Evolutionary conservation across 1,140 invertebrate genomes (phyloP).

Genomic region (Mercenaria mercenaria): DNA sequence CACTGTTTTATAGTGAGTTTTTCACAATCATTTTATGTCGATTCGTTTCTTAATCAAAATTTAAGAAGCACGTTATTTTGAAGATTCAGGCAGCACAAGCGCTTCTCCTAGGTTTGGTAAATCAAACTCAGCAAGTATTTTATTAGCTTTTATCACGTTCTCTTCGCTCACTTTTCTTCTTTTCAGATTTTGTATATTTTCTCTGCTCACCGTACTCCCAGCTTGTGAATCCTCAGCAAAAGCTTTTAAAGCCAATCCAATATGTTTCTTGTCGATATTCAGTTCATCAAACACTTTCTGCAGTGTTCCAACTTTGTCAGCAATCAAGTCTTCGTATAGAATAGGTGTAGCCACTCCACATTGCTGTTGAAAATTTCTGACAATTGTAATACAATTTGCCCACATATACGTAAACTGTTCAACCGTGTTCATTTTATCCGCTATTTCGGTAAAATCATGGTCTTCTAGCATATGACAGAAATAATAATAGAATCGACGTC

Average conservation of each 20-base stretch:
- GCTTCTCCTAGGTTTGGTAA: slow-evolving; percentile 9
- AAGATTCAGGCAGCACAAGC: not conserved
- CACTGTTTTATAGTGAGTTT: too few species aligned
- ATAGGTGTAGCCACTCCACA: not conserved
- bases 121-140: slow-evolving; percentile 9
- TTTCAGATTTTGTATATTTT: slow-evolving; percentile 1
- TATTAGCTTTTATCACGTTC: not conserved
- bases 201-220: slow-evolving; percentile 3
- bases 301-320: not conserved
- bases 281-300: not conserved
- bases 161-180: not conserved
- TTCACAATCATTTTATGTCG: too few species aligned
- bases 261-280: not conserved
- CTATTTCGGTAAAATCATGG: not conserved
- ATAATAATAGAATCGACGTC: slow-evolving; percentile 4
- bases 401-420: slow-evolving; percentile 29
- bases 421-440: slow-evolving; percentile 16
- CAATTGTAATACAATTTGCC: not conserved
- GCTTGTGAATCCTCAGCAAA: slow-evolving; percentile 34
- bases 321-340: slow-evolving; percentile 21
- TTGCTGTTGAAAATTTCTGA: not conserved
- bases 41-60: too few species aligned
- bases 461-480: slow-evolving; percentile 14
- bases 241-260: not conserved
- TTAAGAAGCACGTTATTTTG: too few species aligned